Percentiles rank a stretch among this genome's conserved stretches.
Conservation (phyloP, 2,888 invertebrate species). For the Scotopteryx bipunctaria region DNA sequence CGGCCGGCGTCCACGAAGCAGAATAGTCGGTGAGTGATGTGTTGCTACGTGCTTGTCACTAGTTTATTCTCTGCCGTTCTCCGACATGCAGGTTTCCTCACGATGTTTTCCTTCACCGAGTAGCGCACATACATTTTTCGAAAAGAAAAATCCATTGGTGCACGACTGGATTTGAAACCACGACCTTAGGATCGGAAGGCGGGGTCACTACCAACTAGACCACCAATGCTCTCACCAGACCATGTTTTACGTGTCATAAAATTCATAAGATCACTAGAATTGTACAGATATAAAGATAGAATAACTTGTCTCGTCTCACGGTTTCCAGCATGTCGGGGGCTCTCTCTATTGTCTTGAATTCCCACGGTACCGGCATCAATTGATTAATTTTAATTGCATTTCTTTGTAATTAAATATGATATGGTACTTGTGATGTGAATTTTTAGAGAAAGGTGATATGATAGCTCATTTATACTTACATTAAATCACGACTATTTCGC, state of each 20-base stretch:
- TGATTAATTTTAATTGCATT: constrained; percentile 55
- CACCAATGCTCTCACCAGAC: no score
- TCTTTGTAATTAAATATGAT: constrained; percentile 30
- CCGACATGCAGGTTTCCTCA: no score
- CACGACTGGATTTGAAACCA: no score
- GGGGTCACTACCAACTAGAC: no score
- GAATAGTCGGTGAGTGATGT: constrained; percentile 4
- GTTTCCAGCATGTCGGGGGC: neutral
- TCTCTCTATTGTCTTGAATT: constrained; percentile 68
- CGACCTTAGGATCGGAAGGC: no score
- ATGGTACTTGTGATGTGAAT: constrained; percentile 9
- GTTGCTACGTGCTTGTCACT: no score
- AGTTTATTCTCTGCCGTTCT: no score
- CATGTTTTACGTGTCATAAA: constrained; percentile 1
- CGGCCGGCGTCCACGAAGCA: constrained; percentile 45
- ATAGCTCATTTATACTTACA: neutral
- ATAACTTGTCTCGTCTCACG: constrained; percentile 6
- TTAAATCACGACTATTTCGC: no score
- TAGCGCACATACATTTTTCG: no score
- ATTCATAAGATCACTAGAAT: constrained; percentile 7
- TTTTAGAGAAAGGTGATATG: constrained; percentile 3
- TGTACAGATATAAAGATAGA: neutral
- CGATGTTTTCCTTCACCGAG: no score
- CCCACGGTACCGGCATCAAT: constrained; percentile 57
- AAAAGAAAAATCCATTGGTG: no score